Base-by-base conservation (phyloP, 1,140 invertebrate genomes). In the Achroia grisella region DNA sequence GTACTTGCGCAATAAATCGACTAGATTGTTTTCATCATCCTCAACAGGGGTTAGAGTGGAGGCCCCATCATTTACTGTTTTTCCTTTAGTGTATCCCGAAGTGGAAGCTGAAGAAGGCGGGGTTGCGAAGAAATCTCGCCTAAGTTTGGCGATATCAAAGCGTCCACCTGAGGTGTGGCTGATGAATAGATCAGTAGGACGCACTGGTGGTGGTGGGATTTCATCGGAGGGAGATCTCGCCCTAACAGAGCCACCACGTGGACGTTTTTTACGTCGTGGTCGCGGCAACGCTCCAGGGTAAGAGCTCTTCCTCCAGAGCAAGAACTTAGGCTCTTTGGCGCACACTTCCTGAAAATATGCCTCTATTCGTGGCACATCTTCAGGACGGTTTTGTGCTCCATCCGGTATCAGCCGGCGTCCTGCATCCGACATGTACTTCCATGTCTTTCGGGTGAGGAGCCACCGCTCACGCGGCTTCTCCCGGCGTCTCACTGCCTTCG, bases 341-440 rank as follows among this genome's bases (percentile, higher is more conserved):
- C 94, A 95, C 0, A 95, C 90, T 34, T 94, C 90, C 65, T 95
- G 93, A 68, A 95, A 96, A 62, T 95, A 93, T 10, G 92, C 91
- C 69, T 95, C 94, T 37, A 95, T 91, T 49, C 91, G 90, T 0
- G 92, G 91, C 15, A 95, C 87, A 62, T 94, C 93, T 62, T 94
- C 93, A 0, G 87, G 62, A 4, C 90, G 86, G 77, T 92, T 91
- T 61, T 89, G 89, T 0, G 87, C 88, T 1, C 91, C 91, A 39
- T 95, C 94, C 0, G 94, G 94, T 31, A 96, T 92, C 9, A 96
- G 86, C 61, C 91, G 91, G 32, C 93, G 89, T n/a, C 94, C 94
- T 8, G 94, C 93, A 61, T 96, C 94, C 0, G 93, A 90, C 94
- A 96, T 96, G 71, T 95, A 95, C 47, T 93, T 88, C 94, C 94